A percentile compares a stretch with the other conserved stretches of the same genome.
phyloP scores from a whole-genome alignment of 2,888 invertebrate genomes.

The Nipponacmea schrenckii region DNA sequence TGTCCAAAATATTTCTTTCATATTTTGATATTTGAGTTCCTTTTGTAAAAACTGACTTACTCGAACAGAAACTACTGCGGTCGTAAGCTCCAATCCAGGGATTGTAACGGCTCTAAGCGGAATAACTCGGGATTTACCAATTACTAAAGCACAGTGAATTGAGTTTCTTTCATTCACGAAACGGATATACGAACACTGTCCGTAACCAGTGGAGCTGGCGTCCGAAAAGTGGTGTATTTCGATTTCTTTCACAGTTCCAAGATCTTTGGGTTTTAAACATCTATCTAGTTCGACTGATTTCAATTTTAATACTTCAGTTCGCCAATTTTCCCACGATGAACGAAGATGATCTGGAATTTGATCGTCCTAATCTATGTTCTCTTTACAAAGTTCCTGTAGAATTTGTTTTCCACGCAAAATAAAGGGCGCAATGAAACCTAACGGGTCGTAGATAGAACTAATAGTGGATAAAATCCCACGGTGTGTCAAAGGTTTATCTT shows the following conservation, averaged over 20 bases:
- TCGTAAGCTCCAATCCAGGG: constrained; percentile 22
- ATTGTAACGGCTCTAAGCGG: constrained; percentile 24
- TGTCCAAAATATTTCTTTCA: constrained; percentile 26
- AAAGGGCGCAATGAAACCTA: no score
- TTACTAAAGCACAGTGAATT: constrained; percentile 20
- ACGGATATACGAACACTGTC: constrained; percentile 19
- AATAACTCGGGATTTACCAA: constrained; percentile 26
- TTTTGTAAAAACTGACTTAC: constrained; percentile 17
- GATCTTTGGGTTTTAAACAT: constrained; percentile 19
- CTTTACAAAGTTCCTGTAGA: constrained; percentile 27
- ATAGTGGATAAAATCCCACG: no score
- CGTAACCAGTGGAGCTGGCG: constrained; percentile 13
- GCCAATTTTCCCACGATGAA: constrained; percentile 20
- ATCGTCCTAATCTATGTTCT: constrained; percentile 31
- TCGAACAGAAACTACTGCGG: constrained; percentile 23
- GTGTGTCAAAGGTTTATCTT: no score
- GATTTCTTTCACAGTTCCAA: constrained; percentile 15
- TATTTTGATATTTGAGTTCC: constrained; percentile 19
- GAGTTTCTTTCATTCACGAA: constrained; percentile 11
- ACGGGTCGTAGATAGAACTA: no score
- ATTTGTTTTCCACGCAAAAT: no score
- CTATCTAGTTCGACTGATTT: constrained; percentile 11
- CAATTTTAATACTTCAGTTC: constrained; percentile 16
- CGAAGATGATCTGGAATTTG: constrained; percentile 18
- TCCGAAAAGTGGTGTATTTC: constrained; percentile 30